phyloP scores from a whole-genome alignment of 2,113 vertebrate species.

The Xiphophorus couchianus region DNA sequence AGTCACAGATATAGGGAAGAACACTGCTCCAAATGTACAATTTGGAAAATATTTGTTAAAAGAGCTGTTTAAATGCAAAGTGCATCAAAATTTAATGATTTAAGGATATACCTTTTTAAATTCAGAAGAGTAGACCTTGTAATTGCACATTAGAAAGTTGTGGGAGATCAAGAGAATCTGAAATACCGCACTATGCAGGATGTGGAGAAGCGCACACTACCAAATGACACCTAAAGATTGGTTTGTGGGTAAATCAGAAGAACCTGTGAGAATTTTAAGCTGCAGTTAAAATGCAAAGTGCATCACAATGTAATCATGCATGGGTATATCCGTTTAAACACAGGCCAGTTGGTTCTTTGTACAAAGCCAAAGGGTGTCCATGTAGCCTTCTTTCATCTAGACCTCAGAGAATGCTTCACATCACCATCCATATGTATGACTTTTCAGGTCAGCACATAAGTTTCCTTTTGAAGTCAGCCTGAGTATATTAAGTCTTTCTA shows the following conservation, averaged over 20 bases:
- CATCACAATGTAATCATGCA: neutral
- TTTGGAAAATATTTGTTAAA: neutral
- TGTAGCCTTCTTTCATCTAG: conserved; percentile 32
- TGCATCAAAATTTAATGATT: neutral
- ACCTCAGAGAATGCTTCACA: conserved; percentile 22
- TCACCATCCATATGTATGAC: conserved; percentile 51
- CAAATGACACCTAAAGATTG: neutral
- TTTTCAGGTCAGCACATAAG: conserved; percentile 25
- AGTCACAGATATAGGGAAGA: neutral
- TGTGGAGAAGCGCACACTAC: neutral
- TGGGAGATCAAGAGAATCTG: neutral
- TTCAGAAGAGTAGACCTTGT: neutral
- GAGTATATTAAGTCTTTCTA: conserved; percentile 11
- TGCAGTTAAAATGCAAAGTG: neutral
- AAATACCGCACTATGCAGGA: too few species aligned
- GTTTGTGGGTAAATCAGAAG: neutral
- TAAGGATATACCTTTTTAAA: neutral
- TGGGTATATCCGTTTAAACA: neutral
- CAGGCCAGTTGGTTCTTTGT: conserved; percentile 3
- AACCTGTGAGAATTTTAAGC: neutral
- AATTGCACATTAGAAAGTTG: neutral
- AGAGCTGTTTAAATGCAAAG: neutral
- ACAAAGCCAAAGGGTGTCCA: conserved; percentile 20
- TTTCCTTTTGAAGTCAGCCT: conserved; percentile 49
- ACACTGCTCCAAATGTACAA: neutral